A percentile compares a stretch with the other conserved stretches of the same genome.
Conservation (phyloP, 2,888 invertebrate species). For the Diadegma fenestrale region DNA sequence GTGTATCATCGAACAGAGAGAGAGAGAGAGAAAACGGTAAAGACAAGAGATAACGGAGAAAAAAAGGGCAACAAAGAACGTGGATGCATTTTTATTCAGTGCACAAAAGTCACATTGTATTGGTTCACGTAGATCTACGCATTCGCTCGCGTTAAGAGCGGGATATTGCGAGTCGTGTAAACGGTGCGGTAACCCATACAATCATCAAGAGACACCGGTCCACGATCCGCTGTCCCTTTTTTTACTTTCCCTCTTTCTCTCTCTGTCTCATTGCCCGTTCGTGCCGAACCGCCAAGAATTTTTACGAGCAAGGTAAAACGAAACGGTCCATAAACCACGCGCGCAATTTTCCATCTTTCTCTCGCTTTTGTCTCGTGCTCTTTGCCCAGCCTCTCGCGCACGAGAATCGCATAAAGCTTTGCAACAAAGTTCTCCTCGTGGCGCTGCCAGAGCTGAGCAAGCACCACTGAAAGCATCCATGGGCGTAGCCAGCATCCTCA, state of each 20-base stretch:
- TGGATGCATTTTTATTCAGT: conserved; percentile 9
- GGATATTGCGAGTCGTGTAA: conserved; percentile 31
- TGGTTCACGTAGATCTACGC: conserved; percentile 22
- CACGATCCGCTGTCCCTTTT: conserved; percentile 14
- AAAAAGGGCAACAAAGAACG: conserved; percentile 11
- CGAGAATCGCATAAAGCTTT: conserved; percentile 73
- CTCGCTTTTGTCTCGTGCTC: conserved; percentile 23
- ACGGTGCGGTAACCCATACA: conserved; percentile 32
- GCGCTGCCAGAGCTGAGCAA: conserved; percentile 13
- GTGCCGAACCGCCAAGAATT: conserved; percentile 72
- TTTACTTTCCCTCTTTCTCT: conserved; percentile 28
- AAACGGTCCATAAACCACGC: conserved; percentile 77
- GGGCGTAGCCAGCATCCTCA: conserved; percentile 41
- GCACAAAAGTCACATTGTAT: conserved; percentile 22
- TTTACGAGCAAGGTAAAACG: conserved; percentile 79
- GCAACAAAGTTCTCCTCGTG: conserved; percentile 72
- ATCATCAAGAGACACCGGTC: conserved; percentile 18
- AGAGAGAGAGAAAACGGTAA: conserved; percentile 61
- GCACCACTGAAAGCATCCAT: conserved; percentile 35
- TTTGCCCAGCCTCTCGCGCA: conserved; percentile 49
- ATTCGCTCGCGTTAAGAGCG: conserved; percentile 35
- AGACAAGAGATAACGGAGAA: conserved; percentile 64
- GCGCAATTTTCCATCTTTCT: conserved; percentile 70
- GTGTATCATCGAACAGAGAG: conserved; percentile 14
- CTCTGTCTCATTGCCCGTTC: conserved; percentile 39